Base-by-base conservation (phyloP, 2,797 vertebrate species). In the Helarctos malayanus region DNA sequence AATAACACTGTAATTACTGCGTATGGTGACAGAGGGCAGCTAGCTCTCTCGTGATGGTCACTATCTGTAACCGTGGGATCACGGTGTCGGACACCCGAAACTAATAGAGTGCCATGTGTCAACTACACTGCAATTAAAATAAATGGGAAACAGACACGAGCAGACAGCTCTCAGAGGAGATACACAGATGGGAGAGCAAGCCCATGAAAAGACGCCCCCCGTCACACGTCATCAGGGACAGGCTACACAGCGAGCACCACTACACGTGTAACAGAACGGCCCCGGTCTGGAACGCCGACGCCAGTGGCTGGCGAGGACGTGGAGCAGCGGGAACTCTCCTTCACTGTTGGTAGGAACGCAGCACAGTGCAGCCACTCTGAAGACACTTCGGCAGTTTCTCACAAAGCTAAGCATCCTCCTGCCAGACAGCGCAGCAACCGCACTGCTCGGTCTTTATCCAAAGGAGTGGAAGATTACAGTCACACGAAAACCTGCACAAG, bases 241-340 rank as follows among this genome's bases (percentile, higher is more conserved):
- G 0, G 38, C 15, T 18, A 12, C 18, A 15, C 27, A 18, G 73
- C 2, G 2, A 25, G 21, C 7, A 5, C 7, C 14, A 1, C 69
- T 0, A 7, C 45, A 15, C 0, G 5, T 27, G 32, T 4, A 0
- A 6, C 2, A 35, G 4, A 32, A 16, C 0, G 3, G 38, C 47
- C 19, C 11, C 0, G 9, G 49, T 13, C 7, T 2, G 5, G 29
- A 54, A 6, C 45, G 0, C 9, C 0, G n/a, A 35, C 23, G 12
- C 0, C 35, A 5, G 7, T 1, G 1, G 3, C 71, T 2, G 57
- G 10, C 1, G 3, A 16, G 59, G 27, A 1, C 1, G 2, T 1
- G 49, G 13, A 47, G 52, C 5, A 1, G 11, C 1, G 2, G 47
- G 27, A 52, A 41, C 5, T 1, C 14, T 41, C 12, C 0, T 2